Evolutionary conservation across 2,797 vertebrate species (phyloP).

Genomic region (Cyclopterus lumpus): DNA sequence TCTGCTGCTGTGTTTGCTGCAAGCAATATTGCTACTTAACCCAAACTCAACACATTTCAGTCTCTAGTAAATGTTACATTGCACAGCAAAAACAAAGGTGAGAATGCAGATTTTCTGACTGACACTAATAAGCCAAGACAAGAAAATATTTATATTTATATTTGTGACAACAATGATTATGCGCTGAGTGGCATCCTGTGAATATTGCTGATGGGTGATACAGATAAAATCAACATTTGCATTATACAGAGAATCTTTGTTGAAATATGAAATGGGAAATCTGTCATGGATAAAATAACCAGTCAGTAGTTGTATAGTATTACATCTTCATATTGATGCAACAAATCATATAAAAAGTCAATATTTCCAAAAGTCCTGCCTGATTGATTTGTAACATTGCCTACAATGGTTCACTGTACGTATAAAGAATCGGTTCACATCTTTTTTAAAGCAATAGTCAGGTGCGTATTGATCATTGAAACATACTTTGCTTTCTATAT

Average conservation of each 20-base stretch:
- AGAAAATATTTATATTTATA: neutral
- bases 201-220: neutral
- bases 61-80: slow-evolving; percentile 31
- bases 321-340: neutral
- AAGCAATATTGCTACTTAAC: slow-evolving; percentile 34
- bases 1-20: slow-evolving; percentile 41
- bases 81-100: slow-evolving; percentile 56
- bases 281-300: neutral
- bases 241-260: neutral
- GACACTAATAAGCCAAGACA: slow-evolving; percentile 18
- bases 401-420: neutral
- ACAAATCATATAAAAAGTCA: neutral
- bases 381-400: neutral
- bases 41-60: slow-evolving; percentile 30
- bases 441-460: neutral
- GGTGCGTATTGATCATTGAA: neutral
- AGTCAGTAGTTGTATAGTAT: neutral
- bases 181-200: neutral
- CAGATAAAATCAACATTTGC: neutral
- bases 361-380: neutral
- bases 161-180: neutral
- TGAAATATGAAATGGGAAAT: neutral
- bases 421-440: neutral
- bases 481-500: neutral
- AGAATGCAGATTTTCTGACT: slow-evolving; percentile 34